Percentiles rank a stretch among this genome's conserved stretches.
phyloP scores from a whole-genome alignment of 2,113 vertebrate species.

The Tachuris rubrigastra region DNA sequence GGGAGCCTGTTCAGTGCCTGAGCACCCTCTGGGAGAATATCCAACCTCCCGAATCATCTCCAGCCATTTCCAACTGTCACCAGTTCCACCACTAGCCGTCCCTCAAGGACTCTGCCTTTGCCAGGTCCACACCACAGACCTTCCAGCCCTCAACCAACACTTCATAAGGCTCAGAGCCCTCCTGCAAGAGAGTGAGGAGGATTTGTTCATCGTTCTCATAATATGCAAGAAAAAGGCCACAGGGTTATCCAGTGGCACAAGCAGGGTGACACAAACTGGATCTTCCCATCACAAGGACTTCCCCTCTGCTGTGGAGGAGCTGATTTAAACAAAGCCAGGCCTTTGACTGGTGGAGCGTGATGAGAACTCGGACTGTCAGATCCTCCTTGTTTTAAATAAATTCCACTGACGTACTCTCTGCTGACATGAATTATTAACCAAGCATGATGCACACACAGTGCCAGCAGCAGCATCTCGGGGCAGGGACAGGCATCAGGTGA shows the following conservation, averaged over 20 bases:
- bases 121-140: background rate
- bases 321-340: background rate
- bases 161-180: background rate
- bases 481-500: conserved; percentile 1
- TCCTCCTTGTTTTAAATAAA: background rate
- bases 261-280: background rate
- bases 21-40: background rate
- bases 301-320: accelerated
- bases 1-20: background rate
- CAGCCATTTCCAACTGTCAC: background rate
- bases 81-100: background rate
- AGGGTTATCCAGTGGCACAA: background rate
- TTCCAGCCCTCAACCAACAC: background rate
- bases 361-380: background rate
- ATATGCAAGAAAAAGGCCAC: background rate
- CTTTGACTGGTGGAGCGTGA: background rate
- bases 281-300: background rate
- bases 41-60: background rate
- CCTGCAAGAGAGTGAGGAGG: accelerated
- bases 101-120: background rate
- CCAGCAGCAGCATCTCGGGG: background rate
- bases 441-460: background rate
- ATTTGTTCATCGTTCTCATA: background rate
- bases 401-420: background rate
- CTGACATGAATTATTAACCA: conserved; percentile 14